Conservation (phyloP, 1,140 invertebrate species). For the Rhizoglyphus robini region DNA sequence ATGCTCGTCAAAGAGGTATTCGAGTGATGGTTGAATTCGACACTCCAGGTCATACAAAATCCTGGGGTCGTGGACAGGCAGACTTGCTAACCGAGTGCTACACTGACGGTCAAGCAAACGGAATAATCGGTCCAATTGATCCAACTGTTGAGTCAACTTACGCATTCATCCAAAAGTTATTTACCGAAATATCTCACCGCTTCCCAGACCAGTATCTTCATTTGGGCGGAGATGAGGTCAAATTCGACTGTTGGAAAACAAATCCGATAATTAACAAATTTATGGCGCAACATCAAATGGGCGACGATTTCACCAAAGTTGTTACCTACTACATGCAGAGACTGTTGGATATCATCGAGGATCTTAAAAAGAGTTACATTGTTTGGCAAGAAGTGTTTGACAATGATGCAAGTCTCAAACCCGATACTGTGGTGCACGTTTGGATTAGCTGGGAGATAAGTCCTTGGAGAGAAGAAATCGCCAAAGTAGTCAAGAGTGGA, state of each 20-base stretch:
- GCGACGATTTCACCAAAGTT: slow-evolving; percentile 41
- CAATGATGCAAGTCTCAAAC: slow-evolving; percentile 50
- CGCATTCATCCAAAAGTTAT: slow-evolving; percentile 44
- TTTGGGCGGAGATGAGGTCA: slow-evolving; percentile 82
- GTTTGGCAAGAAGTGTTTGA: slow-evolving; percentile 89
- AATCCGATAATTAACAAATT: slow-evolving; percentile 56
- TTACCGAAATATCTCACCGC: slow-evolving; percentile 48
- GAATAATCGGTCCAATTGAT: slow-evolving; percentile 29
- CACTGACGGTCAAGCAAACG: slow-evolving; percentile 25
- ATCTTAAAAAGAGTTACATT: slow-evolving; percentile 42
- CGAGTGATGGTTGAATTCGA: slow-evolving; percentile 35
- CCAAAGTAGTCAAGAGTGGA: slow-evolving; percentile 35
- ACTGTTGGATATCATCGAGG: slow-evolving; percentile 39
- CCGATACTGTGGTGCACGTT: slow-evolving; percentile 54
- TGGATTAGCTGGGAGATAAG: slow-evolving; percentile 41
- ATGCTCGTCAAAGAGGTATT: slow-evolving; percentile 34
- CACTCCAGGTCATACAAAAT: slow-evolving; percentile 37
- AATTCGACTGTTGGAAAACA: slow-evolving; percentile 63
- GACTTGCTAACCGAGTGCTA: slow-evolving; percentile 57
- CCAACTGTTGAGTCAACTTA: slow-evolving; percentile 32
- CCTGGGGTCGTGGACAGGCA: slow-evolving; percentile 39
- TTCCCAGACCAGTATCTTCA: slow-evolving; percentile 69
- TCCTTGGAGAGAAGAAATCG: slow-evolving; percentile 27
- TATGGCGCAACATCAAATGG: slow-evolving; percentile 48
- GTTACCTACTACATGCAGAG: slow-evolving; percentile 55